Evolutionary conservation across 2,797 vertebrate genomes (phyloP).

Genomic region (Streptopelia turtur): DNA sequence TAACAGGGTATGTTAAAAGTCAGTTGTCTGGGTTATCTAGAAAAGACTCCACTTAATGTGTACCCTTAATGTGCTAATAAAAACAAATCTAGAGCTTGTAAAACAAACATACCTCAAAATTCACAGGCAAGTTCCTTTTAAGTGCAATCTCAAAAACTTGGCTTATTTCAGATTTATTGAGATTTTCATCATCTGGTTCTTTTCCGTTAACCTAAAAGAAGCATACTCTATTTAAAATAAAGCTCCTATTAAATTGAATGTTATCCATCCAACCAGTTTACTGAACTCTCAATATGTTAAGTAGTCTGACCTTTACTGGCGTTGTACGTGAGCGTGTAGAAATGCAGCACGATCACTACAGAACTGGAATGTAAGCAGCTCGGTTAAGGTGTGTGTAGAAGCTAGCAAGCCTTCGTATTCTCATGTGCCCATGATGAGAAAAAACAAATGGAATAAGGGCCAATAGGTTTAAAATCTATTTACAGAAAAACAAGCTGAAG

Average conservation of each 20-base stretch:
- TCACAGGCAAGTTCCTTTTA: conserved; percentile 97
- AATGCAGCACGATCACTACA: conserved; percentile 20
- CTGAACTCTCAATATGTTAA: conserved; percentile 24
- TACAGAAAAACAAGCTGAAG: neutral
- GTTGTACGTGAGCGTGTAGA: neutral
- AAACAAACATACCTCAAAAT: conserved; percentile 93
- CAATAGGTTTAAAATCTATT: conserved; percentile 12
- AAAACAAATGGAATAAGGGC: conserved; percentile 21
- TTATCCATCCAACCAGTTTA: conserved; percentile 56
- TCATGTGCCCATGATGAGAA: conserved; percentile 1
- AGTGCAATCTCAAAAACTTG: conserved; percentile 99
- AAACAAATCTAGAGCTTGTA: conserved; percentile 68
- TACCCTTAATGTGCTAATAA: conserved; percentile 54
- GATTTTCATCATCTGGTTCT: conserved; percentile 93
- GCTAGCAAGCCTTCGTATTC: neutral
- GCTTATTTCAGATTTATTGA: conserved; percentile 99
- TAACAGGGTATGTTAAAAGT: conserved; percentile 57
- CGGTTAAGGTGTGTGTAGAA: conserved; percentile 36
- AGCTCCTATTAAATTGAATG: conserved; percentile 60
- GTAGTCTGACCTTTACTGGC: conserved; percentile 10
- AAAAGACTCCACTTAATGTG: conserved; percentile 21
- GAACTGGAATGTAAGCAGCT: neutral
- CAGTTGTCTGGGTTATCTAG: conserved; percentile 55
- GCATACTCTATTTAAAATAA: conserved; percentile 73
- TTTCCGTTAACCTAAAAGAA: conserved; percentile 89